Conservation (phyloP, 2,888 invertebrate species). For the Pelosia muscerda region DNA sequence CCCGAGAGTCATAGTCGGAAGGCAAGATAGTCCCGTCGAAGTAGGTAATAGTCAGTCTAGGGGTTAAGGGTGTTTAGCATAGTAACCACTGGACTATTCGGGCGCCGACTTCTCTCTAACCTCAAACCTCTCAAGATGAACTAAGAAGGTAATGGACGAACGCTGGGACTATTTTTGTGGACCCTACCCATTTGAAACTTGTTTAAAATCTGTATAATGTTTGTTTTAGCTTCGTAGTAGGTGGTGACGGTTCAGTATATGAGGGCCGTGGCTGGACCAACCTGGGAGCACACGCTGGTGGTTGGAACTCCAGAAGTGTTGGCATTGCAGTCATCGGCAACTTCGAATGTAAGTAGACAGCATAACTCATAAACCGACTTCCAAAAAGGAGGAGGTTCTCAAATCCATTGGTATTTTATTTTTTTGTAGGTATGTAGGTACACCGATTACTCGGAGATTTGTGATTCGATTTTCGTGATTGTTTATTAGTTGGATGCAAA, state of each 20-base stretch:
- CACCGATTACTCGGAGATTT: too few relatives aligned
- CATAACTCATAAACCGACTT: too few relatives aligned
- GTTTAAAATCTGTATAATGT: neutral
- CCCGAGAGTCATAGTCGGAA: neutral
- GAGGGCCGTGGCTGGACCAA: constrained; percentile 89
- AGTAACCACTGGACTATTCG: neutral
- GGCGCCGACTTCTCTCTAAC: neutral
- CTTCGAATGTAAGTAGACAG: constrained; percentile 85
- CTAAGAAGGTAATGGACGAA: neutral
- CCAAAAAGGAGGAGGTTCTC: too few relatives aligned
- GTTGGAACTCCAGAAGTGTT: constrained; percentile 86
- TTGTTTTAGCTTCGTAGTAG: constrained; percentile 87
- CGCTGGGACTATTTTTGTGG: neutral
- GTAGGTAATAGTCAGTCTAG: too few relatives aligned
- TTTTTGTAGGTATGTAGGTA: too few relatives aligned
- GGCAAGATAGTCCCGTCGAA: too few relatives aligned
- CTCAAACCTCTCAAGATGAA: neutral
- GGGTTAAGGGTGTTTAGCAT: neutral
- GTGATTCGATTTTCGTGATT: too few relatives aligned
- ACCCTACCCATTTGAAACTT: neutral
- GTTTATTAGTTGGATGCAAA: too few relatives aligned
- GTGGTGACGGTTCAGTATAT: constrained; percentile 90
- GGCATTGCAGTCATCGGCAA: constrained; percentile 89
- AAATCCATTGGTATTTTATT: too few relatives aligned
- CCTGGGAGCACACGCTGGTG: constrained; percentile 90